A percentile compares a stretch with the other conserved stretches of the same genome.
Evolutionary conservation across 2,888 invertebrate species (phyloP).

Genomic region (Polydrusus cervinus): DNA sequence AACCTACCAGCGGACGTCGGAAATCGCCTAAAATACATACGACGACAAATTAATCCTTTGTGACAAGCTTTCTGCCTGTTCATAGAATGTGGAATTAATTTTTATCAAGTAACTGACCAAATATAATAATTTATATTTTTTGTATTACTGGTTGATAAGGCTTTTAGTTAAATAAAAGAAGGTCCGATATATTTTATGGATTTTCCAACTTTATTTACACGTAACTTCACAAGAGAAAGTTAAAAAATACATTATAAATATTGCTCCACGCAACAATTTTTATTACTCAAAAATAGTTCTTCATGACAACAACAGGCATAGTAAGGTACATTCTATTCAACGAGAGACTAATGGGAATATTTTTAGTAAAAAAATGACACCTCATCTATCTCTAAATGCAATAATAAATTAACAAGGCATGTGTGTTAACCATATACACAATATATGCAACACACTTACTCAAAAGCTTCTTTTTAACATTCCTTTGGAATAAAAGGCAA

Average conservation of each 20-base stretch:
- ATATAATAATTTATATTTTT: no score
- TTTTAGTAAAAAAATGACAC: constrained; percentile 31
- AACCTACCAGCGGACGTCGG: no score
- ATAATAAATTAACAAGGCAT: constrained; percentile 12
- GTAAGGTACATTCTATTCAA: constrained; percentile 30
- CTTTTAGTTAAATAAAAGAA: not conserved
- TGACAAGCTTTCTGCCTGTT: no score
- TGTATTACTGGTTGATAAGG: no score
- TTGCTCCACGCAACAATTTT: constrained; percentile 60
- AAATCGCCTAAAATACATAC: no score
- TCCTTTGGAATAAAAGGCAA: not conserved
- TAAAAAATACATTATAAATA: constrained; percentile 59
- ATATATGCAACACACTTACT: constrained; percentile 36
- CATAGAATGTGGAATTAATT: no score
- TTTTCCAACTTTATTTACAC: constrained; percentile 39
- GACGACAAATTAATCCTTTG: no score
- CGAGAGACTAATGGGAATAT: constrained; percentile 35
- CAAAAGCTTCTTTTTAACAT: not conserved
- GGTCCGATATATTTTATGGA: not conserved
- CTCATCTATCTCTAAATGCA: not conserved
- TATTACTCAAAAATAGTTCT: constrained; percentile 50
- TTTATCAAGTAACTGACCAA: no score
- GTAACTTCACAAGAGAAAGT: constrained; percentile 55
- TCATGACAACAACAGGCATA: constrained; percentile 36
- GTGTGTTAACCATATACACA: constrained; percentile 19